Conservation (phyloP, 53 echinoderm and acorn worm genomes). For the Holothuria scabra region DNA sequence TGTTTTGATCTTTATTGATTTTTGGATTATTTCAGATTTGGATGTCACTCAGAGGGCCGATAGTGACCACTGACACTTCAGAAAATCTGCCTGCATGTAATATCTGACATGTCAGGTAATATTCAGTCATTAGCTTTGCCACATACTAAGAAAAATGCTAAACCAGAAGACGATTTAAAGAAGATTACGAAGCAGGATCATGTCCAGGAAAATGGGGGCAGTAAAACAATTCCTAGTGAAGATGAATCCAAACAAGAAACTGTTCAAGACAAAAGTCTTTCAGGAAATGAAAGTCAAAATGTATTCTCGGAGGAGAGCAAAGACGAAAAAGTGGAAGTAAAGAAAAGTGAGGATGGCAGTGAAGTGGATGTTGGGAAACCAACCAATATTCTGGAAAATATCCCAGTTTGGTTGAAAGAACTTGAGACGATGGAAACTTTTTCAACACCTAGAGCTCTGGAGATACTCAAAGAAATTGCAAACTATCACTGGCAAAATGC, state of each 20-base stretch:
- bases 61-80: no score
- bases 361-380: background rate
- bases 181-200: background rate
- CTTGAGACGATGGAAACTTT: conserved; percentile 20
- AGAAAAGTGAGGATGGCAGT: background rate
- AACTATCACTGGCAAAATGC: conserved; percentile 72
- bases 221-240: background rate
- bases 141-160: background rate
- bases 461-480: conserved; percentile 60
- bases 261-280: background rate
- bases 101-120: conserved; percentile 30
- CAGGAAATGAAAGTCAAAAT: background rate
- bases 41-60: no score
- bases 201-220: background rate
- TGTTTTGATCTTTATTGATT: no score
- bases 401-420: conserved; percentile 15
- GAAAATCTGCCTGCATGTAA: background rate
- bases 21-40: no score
- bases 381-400: background rate
- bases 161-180: background rate
- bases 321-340: background rate
- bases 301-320: background rate
- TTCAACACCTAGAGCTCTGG: conserved; percentile 11
- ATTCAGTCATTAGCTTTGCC: conserved; percentile 16
- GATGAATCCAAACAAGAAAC: background rate